Conservation (phyloP, 1,140 invertebrate genomes). For the Scaptodrosophila lebanonensis region DNA sequence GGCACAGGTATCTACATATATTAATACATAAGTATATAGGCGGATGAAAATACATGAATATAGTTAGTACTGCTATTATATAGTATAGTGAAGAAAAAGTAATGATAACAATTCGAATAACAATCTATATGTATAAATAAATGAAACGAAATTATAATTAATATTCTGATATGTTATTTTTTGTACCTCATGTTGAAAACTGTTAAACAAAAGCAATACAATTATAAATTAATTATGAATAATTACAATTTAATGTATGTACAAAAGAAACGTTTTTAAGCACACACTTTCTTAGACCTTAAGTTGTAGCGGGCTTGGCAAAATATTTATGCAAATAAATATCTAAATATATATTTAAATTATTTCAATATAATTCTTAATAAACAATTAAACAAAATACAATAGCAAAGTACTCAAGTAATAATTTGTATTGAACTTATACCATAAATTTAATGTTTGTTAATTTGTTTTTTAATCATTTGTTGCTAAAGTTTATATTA, state of each 20-base stretch:
- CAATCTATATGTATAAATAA: neutral
- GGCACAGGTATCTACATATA: constrained; percentile 47
- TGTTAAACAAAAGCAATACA: constrained; percentile 51
- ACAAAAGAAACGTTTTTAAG: constrained; percentile 37
- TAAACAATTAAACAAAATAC: constrained; percentile 25
- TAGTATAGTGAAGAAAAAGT: constrained; percentile 16
- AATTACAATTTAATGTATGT: constrained; percentile 44
- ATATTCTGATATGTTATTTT: constrained; percentile 37
- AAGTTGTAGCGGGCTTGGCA: constrained; percentile 32
- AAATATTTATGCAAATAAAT: constrained; percentile 20
- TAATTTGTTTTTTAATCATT: constrained; percentile 69
- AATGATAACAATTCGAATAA: neutral
- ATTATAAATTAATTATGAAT: constrained; percentile 57
- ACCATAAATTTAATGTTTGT: constrained; percentile 43
- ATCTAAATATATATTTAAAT: constrained; percentile 5
- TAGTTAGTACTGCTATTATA: constrained; percentile 17
- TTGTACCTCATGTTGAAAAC: constrained; percentile 58
- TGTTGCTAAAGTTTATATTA: constrained; percentile 66
- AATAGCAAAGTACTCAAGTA: constrained; percentile 59
- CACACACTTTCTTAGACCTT: constrained; percentile 3
- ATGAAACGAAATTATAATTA: constrained; percentile 28
- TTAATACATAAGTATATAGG: neutral
- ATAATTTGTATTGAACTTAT: constrained; percentile 48
- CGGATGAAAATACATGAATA: constrained; percentile 3
- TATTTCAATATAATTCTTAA: neutral